These are phyloP conservation scores for Pocillopora meandrina DNA, from an alignment of 92 coral and sea anemone species.

Conservation along the genomic window DNA sequence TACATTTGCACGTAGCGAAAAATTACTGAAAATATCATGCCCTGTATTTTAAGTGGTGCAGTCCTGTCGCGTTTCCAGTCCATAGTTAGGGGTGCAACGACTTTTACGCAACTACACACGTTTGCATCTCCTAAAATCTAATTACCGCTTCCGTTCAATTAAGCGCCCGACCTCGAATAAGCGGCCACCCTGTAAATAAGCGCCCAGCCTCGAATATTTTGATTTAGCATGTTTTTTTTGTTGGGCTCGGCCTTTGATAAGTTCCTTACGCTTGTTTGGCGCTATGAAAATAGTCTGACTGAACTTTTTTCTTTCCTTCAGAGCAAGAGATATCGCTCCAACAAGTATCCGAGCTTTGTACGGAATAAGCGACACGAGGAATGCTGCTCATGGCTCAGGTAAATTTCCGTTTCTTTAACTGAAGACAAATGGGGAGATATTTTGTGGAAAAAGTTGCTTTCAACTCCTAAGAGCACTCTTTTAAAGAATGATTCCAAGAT, in stretches of 20 bases:
- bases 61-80: too few relatives aligned
- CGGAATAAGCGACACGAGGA: constrained; percentile 95
- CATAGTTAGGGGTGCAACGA: too few relatives aligned
- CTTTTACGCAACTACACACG: too few relatives aligned
- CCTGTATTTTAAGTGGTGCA: too few relatives aligned
- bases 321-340: constrained; percentile 85
- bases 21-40: too few relatives aligned
- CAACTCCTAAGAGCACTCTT: neutral
- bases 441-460: neutral
- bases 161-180: neutral
- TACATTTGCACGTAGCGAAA: too few relatives aligned
- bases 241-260: too few relatives aligned
- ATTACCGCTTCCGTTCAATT: neutral
- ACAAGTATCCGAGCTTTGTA: constrained; percentile 84
- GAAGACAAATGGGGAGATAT: neutral
- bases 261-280: too few relatives aligned
- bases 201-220: too few relatives aligned
- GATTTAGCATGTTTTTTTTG: too few relatives aligned
- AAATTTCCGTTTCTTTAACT: neutral
- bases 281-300: neutral
- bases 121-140: neutral
- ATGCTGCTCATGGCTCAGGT: constrained; percentile 98
- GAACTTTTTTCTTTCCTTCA: neutral
- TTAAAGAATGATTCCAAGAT: too few relatives aligned
- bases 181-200: too few relatives aligned